Conservation (phyloP, 30 jellyfish, hydroid and myxozoan species). For the Calvadosia cruxmelitensis region DNA sequence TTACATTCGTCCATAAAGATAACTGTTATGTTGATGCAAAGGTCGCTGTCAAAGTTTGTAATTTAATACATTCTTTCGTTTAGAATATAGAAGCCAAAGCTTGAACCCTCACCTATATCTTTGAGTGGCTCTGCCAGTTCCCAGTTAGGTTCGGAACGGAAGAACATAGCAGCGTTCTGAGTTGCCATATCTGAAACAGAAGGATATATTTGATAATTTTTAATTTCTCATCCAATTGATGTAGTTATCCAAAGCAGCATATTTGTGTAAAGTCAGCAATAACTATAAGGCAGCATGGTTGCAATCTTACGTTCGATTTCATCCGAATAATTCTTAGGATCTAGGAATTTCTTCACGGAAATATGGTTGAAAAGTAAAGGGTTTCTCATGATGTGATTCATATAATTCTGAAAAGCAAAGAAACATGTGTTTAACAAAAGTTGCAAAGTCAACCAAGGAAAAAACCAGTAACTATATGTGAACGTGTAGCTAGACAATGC, state of each 20-base stretch:
- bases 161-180: conserved; percentile 97
- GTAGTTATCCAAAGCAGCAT: no score
- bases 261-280: no score
- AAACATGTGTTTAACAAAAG: neutral
- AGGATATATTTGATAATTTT: neutral
- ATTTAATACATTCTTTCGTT: no score
- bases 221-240: no score
- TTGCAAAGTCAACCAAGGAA: neutral
- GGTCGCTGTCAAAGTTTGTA: no score
- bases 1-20: no score
- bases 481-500: no score
- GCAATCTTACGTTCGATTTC: conserved; percentile 92
- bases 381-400: conserved; percentile 48
- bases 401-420: conserved; percentile 39
- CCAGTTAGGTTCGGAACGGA: conserved; percentile 98
- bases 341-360: conserved; percentile 79
- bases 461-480: neutral
- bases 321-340: conserved; percentile 86
- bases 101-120: conserved; percentile 90
- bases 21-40: no score
- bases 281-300: no score
- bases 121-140: conserved; percentile 84
- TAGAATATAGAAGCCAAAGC: no score
- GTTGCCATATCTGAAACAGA: conserved; percentile 50
- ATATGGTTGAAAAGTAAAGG: conserved; percentile 51